Conservation (phyloP, 2,797 vertebrate genomes). For the Liasis olivaceus region DNA sequence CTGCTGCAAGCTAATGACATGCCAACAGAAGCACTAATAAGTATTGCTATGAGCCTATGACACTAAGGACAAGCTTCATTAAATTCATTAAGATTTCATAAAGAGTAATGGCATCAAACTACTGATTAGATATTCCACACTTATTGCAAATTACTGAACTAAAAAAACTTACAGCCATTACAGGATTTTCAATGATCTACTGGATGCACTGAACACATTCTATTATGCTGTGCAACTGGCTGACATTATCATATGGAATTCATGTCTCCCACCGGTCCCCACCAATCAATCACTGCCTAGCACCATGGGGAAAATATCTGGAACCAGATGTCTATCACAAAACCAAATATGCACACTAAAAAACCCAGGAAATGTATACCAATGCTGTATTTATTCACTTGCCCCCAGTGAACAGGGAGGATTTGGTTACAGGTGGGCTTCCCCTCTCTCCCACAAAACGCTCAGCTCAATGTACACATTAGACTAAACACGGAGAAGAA, state of each 20-base stretch:
- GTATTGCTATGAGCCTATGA: not conserved
- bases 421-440: constrained; percentile 43
- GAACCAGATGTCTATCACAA: not conserved
- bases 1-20: not conserved
- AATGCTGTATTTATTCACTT: constrained; percentile 70
- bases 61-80: not conserved
- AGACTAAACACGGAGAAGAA: constrained; percentile 28
- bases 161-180: not conserved
- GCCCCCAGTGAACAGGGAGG: constrained; percentile 54
- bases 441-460: not conserved
- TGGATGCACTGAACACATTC: not conserved
- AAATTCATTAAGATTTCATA: not conserved
- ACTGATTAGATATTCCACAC: not conserved
- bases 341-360: constrained; percentile 9
- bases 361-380: constrained; percentile 52
- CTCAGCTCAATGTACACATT: constrained; percentile 31
- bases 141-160: not conserved
- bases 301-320: not conserved
- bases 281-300: not conserved
- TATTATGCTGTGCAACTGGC: not conserved
- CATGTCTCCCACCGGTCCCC: not conserved
- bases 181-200: not conserved
- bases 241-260: not conserved
- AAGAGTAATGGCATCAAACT: not conserved
- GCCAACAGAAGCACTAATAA: not conserved